Conservation (phyloP, 2,888 invertebrate species). For the Scaptomyza tumidula region DNA sequence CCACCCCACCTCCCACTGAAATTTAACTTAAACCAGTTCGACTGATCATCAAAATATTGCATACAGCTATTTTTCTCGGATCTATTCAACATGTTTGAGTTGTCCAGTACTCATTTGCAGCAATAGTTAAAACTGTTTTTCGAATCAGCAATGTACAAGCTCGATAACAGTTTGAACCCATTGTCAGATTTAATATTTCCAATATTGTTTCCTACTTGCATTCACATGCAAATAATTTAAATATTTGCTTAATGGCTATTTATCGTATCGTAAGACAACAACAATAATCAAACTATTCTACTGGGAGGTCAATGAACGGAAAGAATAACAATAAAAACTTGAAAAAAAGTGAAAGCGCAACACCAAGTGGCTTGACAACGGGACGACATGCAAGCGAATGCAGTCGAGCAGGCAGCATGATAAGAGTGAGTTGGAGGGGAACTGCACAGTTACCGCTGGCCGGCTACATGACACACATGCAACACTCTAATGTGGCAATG, state of each 20-base stretch:
- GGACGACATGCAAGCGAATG: conserved; percentile 67
- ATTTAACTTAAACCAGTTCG: no score
- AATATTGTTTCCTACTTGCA: not conserved
- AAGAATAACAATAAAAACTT: conserved; percentile 28
- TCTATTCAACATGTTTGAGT: no score
- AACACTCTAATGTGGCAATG: conserved; percentile 45
- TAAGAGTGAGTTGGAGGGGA: not conserved
- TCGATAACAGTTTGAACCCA: not conserved
- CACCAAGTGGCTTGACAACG: conserved; percentile 52
- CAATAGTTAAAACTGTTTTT: no score
- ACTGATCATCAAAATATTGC: no score
- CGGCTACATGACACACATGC: conserved; percentile 62
- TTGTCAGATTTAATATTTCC: not conserved
- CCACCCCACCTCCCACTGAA: no score
- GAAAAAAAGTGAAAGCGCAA: conserved; percentile 67
- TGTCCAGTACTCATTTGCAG: no score
- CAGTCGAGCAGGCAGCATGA: conserved; percentile 56
- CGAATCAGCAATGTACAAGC: no score
- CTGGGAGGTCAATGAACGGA: conserved; percentile 42
- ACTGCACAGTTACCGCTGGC: conserved; percentile 29
- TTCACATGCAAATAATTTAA: not conserved
- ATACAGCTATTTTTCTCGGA: no score
- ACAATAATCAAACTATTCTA: not conserved
- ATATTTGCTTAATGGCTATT: not conserved
- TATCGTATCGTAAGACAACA: not conserved